Base-by-base conservation (phyloP, 2,888 invertebrate species). In the Eristalinus aeneus region DNA sequence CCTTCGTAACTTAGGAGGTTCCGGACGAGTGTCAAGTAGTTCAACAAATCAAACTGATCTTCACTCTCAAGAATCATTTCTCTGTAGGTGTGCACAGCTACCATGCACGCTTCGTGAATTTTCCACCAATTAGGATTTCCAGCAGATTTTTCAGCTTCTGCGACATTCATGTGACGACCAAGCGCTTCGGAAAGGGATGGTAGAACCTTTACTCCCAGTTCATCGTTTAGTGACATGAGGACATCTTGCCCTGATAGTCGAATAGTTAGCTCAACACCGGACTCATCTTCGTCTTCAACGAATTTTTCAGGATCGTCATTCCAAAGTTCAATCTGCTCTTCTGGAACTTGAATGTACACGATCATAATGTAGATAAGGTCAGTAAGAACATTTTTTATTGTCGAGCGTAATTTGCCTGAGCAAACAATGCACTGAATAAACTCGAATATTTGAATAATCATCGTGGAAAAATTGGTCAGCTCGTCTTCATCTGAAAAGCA, bases 331-430 rank as follows among this genome's bases (percentile, higher is more conserved):
- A 94, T 94, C 93, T 95, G 95, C 84, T 95, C 95, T 87, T 95
- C 94, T 0, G 95, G 95, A 75, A 96, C 95, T 93, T 96, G 95
- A 93, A 95, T 95, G 89, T 95, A 96, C 20, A 95, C 93, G 68
- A 96, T 94, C 63, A 95, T 93, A 83, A 95, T 95, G 89, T 95
- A 95, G 77, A 95, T 93, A 9, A 96, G 92, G 89, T 96, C 95
- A 23, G 94, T 93, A 65, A 95, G 90, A 0, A 95, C 94, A 89
- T 94, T 94, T 88, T 94, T 94, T 11, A 96, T 93, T 10, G 93
- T 93, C 72, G 92, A 92, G 9, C 94, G 93, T 87, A 95, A 94
- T 88, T 93, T 94, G 61, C 93, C 92, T 6, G 93, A 93, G 65
- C 95, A 94, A 27, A 95, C 93, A 63, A 95, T 92, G 63, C 94